Conservation (phyloP, 2,113 vertebrate genomes). For the Scopus umbretta region DNA sequence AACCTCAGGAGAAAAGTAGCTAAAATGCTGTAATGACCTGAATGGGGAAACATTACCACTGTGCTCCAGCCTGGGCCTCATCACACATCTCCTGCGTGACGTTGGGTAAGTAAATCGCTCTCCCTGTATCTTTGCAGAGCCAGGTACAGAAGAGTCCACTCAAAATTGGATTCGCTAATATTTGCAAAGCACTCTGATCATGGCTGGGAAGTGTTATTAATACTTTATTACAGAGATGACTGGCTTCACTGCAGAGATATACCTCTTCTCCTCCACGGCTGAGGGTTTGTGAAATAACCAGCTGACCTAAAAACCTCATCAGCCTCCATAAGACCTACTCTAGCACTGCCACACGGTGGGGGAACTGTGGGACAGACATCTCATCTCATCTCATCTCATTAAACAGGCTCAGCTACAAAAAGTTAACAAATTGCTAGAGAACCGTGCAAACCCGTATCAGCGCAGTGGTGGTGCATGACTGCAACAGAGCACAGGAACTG, state of each 20-base stretch:
- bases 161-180: neutral
- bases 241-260: neutral
- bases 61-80: neutral
- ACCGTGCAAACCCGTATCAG: neutral
- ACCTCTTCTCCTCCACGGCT: neutral
- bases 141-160: neutral
- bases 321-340: neutral
- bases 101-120: neutral
- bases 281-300: neutral
- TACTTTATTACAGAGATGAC: neutral
- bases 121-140: neutral
- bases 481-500: neutral
- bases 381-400: neutral
- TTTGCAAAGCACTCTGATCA: neutral
- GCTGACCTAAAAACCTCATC: neutral
- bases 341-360: too few species aligned
- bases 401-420: neutral
- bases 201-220: neutral
- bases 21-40: neutral
- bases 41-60: neutral
- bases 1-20: neutral
- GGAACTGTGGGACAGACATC: neutral
- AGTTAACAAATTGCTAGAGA: neutral
- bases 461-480: rapidly evolving
- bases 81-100: neutral